A percentile compares a stretch with the other conserved stretches of the same genome.
Evolutionary conservation across 92 coral and sea anemone genomes (phyloP).

Genomic region (Parazoanthus atlanticus): DNA sequence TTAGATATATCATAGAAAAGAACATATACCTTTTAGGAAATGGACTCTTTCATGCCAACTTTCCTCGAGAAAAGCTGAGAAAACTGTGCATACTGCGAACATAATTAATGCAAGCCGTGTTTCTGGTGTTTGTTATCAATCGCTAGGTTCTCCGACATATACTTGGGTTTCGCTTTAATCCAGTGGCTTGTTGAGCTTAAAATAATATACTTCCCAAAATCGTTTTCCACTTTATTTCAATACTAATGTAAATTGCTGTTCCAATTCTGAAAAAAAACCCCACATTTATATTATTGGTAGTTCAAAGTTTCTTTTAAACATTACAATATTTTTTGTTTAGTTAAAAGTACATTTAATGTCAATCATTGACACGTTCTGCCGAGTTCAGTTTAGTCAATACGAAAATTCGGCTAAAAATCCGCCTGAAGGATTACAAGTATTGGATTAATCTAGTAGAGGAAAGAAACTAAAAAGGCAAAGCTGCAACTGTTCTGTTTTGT

Average conservation of each 20-base stretch:
- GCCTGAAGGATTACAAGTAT: not conserved
- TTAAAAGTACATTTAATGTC: not conserved
- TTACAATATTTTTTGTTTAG: not conserved
- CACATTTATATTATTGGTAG: not conserved
- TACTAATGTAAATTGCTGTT: not conserved
- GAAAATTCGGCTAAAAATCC: not conserved
- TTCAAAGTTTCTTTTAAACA: not conserved
- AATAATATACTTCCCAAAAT: not conserved
- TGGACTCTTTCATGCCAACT: too few species aligned
- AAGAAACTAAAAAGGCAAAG: too few species aligned
- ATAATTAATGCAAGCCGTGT: not conserved
- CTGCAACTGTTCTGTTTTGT: not conserved
- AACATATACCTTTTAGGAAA: too few species aligned
- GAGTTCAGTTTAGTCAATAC: not conserved
- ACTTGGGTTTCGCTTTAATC: too few species aligned
- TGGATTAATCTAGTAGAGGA: too few species aligned
- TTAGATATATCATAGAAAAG: too few species aligned
- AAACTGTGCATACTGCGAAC: not conserved
- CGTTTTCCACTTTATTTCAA: too few species aligned
- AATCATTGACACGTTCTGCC: not conserved
- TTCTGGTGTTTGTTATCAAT: not conserved
- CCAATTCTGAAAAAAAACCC: not conserved
- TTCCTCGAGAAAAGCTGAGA: too few species aligned
- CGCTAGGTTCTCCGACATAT: not conserved
- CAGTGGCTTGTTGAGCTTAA: not conserved